These are phyloP conservation scores for Triplophysa dalaica DNA, from an alignment of 2,113 vertebrate species.

Conservation along the genomic window DNA sequence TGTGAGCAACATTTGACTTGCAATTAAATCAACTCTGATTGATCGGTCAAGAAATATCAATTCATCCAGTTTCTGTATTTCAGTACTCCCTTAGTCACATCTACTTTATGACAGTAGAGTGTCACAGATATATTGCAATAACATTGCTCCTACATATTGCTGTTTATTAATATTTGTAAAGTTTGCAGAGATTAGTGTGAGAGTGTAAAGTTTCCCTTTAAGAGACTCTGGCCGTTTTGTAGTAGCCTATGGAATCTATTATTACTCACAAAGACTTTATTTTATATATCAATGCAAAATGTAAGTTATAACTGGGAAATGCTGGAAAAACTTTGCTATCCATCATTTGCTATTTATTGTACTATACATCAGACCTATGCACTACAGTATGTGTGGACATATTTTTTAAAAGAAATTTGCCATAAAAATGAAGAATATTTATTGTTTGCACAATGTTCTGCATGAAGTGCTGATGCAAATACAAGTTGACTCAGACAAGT, in stretches of 20 bases:
- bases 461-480: constrained; percentile 37
- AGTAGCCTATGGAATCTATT: constrained; percentile 23
- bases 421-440: constrained; percentile 16
- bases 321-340: constrained; percentile 44
- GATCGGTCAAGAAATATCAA: not conserved
- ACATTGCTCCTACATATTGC: constrained; percentile 5
- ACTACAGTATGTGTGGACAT: constrained; percentile 34
- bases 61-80: not conserved
- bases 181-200: constrained; percentile 15
- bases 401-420: constrained; percentile 23
- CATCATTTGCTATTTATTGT: constrained; percentile 46
- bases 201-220: constrained; percentile 18
- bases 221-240: constrained; percentile 11
- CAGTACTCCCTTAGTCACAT: not conserved
- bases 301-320: constrained; percentile 26
- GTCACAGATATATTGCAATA: constrained; percentile 31
- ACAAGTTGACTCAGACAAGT: constrained; percentile 11
- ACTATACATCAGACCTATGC: constrained; percentile 55
- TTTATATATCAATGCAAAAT: constrained; percentile 15
- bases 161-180: constrained; percentile 41
- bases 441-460: constrained; percentile 35
- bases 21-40: not conserved
- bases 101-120: not conserved
- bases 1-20: constrained; percentile 7
- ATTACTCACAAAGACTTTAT: constrained; percentile 30